Conservation (phyloP, 2,113 vertebrate genomes). For the Lepidiolamprologus cunningtoni region DNA sequence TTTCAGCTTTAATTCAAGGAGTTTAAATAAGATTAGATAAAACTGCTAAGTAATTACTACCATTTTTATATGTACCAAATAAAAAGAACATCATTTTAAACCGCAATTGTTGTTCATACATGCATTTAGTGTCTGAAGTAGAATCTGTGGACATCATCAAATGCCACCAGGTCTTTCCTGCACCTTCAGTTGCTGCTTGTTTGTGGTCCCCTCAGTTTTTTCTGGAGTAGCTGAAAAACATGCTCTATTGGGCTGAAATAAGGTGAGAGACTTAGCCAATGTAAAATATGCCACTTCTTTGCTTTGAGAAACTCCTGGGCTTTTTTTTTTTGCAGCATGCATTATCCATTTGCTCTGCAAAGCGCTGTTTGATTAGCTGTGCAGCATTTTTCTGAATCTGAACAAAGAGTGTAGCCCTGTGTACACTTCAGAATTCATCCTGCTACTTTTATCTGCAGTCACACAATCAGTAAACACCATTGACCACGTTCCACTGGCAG, state of each 20-base stretch:
- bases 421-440: background rate
- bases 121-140: background rate
- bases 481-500: background rate
- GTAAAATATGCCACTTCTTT: background rate
- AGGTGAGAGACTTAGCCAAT: background rate
- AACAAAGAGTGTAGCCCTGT: background rate
- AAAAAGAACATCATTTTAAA: background rate
- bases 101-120: background rate
- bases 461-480: background rate
- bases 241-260: background rate
- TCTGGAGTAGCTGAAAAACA: background rate
- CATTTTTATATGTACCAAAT: background rate
- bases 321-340: background rate
- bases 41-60: background rate
- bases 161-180: background rate
- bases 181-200: background rate
- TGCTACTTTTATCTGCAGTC: background rate
- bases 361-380: background rate
- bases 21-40: background rate
- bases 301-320: background rate
- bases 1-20: background rate
- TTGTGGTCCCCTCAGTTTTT: background rate
- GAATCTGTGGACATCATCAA: background rate
- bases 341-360: background rate
- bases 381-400: background rate